These are phyloP conservation scores for Merops nubicus DNA, from an alignment of 2,113 vertebrate species.

Conservation along the genomic window DNA sequence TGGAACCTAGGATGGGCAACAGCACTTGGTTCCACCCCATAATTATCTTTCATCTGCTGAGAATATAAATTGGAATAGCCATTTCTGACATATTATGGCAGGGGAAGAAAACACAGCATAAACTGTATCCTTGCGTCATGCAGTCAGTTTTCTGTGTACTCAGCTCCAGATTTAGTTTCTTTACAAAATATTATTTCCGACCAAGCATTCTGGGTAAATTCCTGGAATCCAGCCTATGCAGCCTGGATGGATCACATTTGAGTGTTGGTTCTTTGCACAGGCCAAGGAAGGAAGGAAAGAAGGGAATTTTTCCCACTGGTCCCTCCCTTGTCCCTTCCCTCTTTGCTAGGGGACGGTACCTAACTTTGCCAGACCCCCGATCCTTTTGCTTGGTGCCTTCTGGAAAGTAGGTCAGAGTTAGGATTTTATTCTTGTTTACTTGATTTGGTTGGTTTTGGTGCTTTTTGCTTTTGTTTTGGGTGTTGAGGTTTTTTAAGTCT, in stretches of 20 bases:
- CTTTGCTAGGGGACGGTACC: neutral
- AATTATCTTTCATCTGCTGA: neutral
- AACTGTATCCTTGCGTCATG: neutral
- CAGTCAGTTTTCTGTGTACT: neutral
- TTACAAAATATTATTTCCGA: neutral
- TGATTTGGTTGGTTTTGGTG: neutral
- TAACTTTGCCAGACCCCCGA: neutral
- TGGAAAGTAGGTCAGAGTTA: neutral
- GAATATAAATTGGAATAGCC: constrained; percentile 14
- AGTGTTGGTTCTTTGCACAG: neutral
- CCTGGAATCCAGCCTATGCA: neutral
- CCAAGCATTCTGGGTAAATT: neutral
- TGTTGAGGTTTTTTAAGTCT: neutral
- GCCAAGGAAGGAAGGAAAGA: neutral
- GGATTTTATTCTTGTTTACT: neutral
- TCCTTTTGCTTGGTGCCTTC: neutral
- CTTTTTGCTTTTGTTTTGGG: neutral
- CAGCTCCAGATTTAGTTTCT: constrained; percentile 2
- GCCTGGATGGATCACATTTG: neutral
- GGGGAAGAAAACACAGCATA: neutral
- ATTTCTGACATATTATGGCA: neutral
- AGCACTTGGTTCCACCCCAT: neutral
- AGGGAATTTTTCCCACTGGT: neutral
- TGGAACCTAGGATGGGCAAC: neutral
- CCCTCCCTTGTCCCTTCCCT: neutral